phyloP scores from a whole-genome alignment of 2,113 vertebrate genomes.

The Eleginops maclovinus region DNA sequence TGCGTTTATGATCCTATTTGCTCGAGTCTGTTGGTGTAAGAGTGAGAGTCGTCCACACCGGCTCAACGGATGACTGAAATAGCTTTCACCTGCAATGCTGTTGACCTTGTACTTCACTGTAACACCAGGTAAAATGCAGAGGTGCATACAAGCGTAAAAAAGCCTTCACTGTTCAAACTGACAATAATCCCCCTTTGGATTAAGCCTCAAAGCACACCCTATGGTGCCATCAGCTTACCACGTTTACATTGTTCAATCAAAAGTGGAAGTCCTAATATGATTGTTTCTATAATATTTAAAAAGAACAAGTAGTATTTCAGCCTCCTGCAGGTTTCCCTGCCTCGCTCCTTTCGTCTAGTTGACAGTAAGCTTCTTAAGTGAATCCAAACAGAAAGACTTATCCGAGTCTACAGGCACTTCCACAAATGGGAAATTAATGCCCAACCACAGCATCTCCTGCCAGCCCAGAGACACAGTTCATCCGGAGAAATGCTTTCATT shows the following conservation, averaged over 20 bases:
- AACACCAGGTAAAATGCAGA: slow-evolving; percentile 31
- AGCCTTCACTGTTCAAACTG: not conserved
- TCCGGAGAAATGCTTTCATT: slow-evolving; percentile 30
- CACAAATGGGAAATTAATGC: too few species aligned
- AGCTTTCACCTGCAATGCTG: slow-evolving; percentile 19
- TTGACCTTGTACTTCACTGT: slow-evolving; percentile 42
- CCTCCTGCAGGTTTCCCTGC: slow-evolving; percentile 43
- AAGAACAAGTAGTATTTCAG: slow-evolving; percentile 46
- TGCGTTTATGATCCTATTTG: not conserved
- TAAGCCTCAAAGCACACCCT: not conserved
- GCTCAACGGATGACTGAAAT: slow-evolving; percentile 15
- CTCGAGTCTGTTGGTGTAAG: not conserved
- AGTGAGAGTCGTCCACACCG: not conserved
- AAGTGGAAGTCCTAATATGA: not conserved
- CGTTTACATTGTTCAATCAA: slow-evolving; percentile 30
- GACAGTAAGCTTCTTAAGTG: slow-evolving; percentile 62
- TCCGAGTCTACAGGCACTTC: slow-evolving; percentile 51
- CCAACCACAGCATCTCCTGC: slow-evolving; percentile 38
- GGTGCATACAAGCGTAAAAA: slow-evolving; percentile 12
- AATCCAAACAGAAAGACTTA: slow-evolving; percentile 60
- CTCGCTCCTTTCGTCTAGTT: slow-evolving; percentile 34
- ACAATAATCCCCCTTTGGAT: not conserved
- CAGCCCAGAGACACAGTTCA: slow-evolving; percentile 38
- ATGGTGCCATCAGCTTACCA: slow-evolving; percentile 1
- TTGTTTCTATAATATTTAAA: slow-evolving; percentile 41